Conservation (phyloP, 35 echinoderm and acorn worm species). For the Apostichopus parvimensis region DNA sequence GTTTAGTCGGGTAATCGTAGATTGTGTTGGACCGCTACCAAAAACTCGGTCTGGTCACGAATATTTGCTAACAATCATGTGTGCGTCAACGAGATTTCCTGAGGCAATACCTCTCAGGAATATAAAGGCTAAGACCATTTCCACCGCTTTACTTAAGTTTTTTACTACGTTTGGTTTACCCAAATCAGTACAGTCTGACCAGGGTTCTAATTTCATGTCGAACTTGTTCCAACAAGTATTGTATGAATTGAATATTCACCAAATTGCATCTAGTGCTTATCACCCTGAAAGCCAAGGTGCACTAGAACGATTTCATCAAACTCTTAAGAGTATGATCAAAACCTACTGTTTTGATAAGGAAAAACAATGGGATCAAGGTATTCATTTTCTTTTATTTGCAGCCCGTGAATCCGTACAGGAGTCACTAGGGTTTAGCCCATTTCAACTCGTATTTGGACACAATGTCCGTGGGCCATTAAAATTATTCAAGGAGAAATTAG, state of each 20-base stretch:
- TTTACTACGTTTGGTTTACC: slow-evolving; percentile 76
- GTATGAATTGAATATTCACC: slow-evolving; percentile 56
- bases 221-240: slow-evolving; percentile 67
- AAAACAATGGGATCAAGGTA: slow-evolving; percentile 70
- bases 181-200: slow-evolving; percentile 67
- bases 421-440: slow-evolving; percentile 75
- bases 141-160: slow-evolving; percentile 62
- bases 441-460: slow-evolving; percentile 67
- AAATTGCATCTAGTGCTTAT: slow-evolving; percentile 56
- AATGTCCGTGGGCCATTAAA: too few species aligned
- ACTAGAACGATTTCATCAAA: slow-evolving; percentile 70
- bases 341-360: slow-evolving; percentile 64
- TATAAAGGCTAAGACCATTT: slow-evolving; percentile 62
- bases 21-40: slow-evolving; percentile 78
- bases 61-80: slow-evolving; percentile 80
- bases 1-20: slow-evolving; percentile 69
- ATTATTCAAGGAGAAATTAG: too few species aligned
- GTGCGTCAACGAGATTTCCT: slow-evolving; percentile 70
- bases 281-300: slow-evolving; percentile 69
- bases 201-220: slow-evolving; percentile 76
- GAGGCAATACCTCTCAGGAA: slow-evolving; percentile 69
- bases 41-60: slow-evolving; percentile 69
- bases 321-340: slow-evolving; percentile 76
- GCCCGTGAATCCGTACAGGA: slow-evolving; percentile 60
- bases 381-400: slow-evolving; percentile 65